These are phyloP conservation scores for Drosophila kanekoi DNA, from an alignment of 2,888 invertebrate species.

Conservation along the genomic window DNA sequence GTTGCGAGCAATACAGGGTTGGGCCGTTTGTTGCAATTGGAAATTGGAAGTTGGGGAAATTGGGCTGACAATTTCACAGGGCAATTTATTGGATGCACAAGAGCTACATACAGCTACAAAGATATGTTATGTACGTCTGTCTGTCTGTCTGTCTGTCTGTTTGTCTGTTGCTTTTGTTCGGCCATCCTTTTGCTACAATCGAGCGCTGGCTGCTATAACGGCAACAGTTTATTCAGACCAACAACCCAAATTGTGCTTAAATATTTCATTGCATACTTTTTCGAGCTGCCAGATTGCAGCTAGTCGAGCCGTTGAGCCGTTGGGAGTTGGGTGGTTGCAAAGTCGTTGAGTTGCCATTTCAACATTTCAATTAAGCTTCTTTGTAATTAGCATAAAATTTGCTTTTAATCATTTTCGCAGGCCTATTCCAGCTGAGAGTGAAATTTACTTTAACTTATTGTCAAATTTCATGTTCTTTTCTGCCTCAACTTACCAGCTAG, in stretches of 20 bases:
- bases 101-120: constrained; percentile 6
- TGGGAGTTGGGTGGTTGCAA: not conserved
- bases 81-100: constrained; percentile 42
- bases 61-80: constrained; percentile 38
- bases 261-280: constrained; percentile 26
- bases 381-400: no score
- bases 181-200: constrained; percentile 27
- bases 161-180: not conserved
- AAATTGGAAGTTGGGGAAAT: constrained; percentile 32
- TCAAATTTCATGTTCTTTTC: no score
- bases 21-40: constrained; percentile 14
- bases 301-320: not conserved
- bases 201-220: constrained; percentile 10
- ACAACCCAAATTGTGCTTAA: constrained; percentile 16
- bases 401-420: no score
- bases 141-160: not conserved
- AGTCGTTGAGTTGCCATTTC: constrained; percentile 2
- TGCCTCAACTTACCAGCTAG: not conserved
- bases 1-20: not conserved
- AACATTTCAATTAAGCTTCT: constrained; percentile 7
- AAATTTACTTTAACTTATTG: no score
- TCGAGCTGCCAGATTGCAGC: not conserved
- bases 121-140: not conserved
- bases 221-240: constrained; percentile 36
- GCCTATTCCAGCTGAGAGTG: no score